Percentiles rank a stretch among this genome's conserved stretches.
phyloP scores from a whole-genome alignment of 2,797 vertebrate species.

The Sebastes oblongus region DNA sequence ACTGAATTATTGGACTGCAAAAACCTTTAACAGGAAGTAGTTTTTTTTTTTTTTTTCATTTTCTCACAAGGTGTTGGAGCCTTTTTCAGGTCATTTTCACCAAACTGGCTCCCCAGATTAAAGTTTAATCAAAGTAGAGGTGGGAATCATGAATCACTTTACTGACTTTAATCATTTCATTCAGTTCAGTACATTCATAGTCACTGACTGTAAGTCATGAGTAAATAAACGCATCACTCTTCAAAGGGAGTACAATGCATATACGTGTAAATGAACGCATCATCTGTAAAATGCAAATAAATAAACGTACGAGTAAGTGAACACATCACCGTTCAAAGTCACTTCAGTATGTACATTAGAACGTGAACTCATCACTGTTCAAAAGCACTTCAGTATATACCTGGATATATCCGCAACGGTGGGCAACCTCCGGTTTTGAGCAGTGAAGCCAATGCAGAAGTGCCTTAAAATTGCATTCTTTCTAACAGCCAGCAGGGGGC shows the following conservation, averaged over 20 bases:
- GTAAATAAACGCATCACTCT: neutral
- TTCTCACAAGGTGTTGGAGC: neutral
- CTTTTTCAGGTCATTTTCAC: neutral
- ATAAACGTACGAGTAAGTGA: neutral
- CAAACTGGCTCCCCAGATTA: neutral
- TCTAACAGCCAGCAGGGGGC: too few relatives aligned
- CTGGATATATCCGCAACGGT: neutral
- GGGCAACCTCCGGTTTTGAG: too few relatives aligned
- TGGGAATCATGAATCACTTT: neutral
- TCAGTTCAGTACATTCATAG: neutral
- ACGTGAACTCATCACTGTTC: neutral
- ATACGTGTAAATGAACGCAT: neutral
- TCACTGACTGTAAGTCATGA: neutral
- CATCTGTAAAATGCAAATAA: neutral
- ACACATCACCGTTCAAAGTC: neutral
- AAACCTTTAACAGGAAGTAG: neutral
- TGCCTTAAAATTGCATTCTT: too few relatives aligned
- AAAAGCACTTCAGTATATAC: neutral
- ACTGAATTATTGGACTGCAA: neutral
- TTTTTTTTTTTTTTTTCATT: neutral
- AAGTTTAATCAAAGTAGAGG: neutral
- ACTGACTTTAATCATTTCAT: neutral
- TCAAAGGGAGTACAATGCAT: fast-evolving
- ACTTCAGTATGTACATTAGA: neutral
- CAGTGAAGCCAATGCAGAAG: too few relatives aligned